Evolutionary conservation across 2,888 invertebrate species (phyloP).

Genomic region (Drosophila ustulata): DNA sequence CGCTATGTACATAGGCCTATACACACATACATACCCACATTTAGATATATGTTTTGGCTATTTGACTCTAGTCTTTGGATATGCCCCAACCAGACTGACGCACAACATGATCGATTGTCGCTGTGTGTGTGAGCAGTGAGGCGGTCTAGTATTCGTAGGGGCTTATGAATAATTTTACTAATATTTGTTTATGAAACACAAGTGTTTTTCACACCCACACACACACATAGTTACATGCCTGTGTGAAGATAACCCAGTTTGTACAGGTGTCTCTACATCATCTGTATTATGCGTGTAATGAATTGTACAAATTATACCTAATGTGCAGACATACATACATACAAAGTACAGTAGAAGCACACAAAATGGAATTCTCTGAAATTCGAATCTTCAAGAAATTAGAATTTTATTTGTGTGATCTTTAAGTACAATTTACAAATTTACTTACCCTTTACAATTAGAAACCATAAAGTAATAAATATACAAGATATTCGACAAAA

Average conservation of each 20-base stretch:
- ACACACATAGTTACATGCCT: conserved; percentile 21
- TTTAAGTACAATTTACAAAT: too few relatives aligned
- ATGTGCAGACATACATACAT: too few relatives aligned
- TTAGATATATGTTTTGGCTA: conserved; percentile 7
- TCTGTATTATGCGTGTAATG: conserved; percentile 21
- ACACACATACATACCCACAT: neutral
- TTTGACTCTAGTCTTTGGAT: conserved; percentile 16
- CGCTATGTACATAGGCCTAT: conserved; percentile 19
- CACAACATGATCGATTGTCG: conserved; percentile 50
- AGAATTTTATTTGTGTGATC: too few relatives aligned
- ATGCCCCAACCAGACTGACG: conserved; percentile 45
- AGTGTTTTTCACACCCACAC: conserved; percentile 72
- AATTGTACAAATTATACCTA: neutral
- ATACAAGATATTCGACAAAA: too few relatives aligned
- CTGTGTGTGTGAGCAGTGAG: conserved; percentile 1
- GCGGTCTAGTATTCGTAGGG: conserved; percentile 17
- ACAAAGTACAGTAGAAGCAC: too few relatives aligned
- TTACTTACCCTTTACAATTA: too few relatives aligned
- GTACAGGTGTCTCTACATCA: conserved; percentile 57
- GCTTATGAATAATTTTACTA: conserved; percentile 64
- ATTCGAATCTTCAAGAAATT: neutral
- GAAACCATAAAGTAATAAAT: too few relatives aligned
- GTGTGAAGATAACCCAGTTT: conserved; percentile 73
- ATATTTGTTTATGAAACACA: conserved; percentile 73
- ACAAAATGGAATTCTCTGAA: too few relatives aligned